Evolutionary conservation across 2,797 vertebrate genomes (phyloP).

Genomic region (Sorex maritimensis): DNA sequence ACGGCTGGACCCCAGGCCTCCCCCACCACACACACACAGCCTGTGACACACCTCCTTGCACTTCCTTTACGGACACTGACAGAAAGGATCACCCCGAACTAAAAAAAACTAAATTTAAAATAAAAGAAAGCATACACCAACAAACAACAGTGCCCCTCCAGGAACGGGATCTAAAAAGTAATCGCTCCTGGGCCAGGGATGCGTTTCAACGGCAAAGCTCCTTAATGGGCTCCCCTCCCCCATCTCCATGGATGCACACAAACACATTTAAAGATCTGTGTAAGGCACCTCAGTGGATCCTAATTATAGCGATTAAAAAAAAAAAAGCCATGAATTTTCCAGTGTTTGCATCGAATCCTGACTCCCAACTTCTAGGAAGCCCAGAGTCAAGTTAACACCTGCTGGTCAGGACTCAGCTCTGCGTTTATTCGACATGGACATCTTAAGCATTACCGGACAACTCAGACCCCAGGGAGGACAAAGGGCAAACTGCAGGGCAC

Average conservation of each 20-base stretch:
- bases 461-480: not conserved
- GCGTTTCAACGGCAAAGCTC: no score
- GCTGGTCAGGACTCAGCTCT: conserved; percentile 16
- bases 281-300: conserved; percentile 4
- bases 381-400: not conserved
- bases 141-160: no score
- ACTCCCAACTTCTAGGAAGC: conserved; percentile 12
- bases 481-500: conserved; percentile 11
- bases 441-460: not conserved
- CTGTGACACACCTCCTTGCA: no score
- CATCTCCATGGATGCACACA: conserved; percentile 17
- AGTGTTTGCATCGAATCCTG: conserved; percentile 27
- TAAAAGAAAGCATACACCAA: no score
- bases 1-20: no score
- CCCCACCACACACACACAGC: no score
- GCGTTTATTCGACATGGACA: not conserved
- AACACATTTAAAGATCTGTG: conserved; percentile 14
- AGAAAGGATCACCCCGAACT: not conserved
- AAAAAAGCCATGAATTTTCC: not conserved
- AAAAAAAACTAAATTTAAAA: no score
- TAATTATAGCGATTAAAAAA: conserved; percentile 28
- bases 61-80: conserved; percentile 9
- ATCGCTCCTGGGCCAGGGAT: no score
- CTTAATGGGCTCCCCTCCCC: not conserved
- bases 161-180: no score